Evolutionary conservation across 2,888 invertebrate species (phyloP).

Genomic region (Eristalis tenax): DNA sequence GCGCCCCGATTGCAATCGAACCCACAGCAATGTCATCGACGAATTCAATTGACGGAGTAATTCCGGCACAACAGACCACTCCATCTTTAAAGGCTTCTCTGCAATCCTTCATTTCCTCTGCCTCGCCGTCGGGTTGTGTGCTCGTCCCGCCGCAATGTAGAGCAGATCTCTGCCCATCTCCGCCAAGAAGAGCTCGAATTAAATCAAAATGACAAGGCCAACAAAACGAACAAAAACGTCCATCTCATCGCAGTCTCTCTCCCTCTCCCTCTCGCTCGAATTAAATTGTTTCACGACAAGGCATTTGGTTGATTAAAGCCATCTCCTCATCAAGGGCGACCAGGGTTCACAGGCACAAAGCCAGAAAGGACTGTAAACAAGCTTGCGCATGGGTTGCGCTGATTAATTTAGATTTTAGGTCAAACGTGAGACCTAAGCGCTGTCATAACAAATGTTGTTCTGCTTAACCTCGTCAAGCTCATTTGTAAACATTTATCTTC

Average conservation of each 20-base stretch:
- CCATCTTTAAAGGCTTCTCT: background rate
- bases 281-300: conserved; percentile 1
- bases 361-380: background rate
- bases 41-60: background rate
- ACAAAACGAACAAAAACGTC: background rate
- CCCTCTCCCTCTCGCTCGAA: background rate
- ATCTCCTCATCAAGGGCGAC: background rate
- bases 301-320: conserved; percentile 1
- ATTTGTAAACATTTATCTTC: conserved; percentile 1
- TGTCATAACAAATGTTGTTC: conserved; percentile 1
- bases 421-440: background rate
- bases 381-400: background rate
- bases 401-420: background rate
- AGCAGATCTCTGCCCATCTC: background rate
- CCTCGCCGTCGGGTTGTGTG: background rate
- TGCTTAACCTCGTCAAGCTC: background rate
- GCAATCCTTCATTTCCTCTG: background rate
- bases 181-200: background rate
- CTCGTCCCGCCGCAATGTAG: background rate
- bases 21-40: background rate
- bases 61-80: background rate
- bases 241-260: background rate
- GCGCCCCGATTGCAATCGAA: background rate
- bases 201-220: background rate
- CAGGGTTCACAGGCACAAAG: background rate